A percentile compares a stretch with the other conserved stretches of the same genome.
phyloP scores from a whole-genome alignment of 2,797 vertebrate species.

The Vipera latastei region DNA sequence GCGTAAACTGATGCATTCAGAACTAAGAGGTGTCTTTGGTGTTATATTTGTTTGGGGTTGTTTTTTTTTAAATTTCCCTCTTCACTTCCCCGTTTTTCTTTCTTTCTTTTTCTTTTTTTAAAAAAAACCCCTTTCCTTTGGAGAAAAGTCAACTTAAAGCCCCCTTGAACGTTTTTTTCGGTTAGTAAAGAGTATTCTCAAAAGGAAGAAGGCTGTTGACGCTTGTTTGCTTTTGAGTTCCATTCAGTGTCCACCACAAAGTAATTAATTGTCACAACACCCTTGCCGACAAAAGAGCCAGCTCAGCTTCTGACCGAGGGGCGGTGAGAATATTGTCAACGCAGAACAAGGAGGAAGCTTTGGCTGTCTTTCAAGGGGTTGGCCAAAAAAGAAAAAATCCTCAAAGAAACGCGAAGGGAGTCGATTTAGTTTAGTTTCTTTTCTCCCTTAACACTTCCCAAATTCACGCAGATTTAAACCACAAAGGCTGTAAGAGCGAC shows the following conservation, averaged over 20 bases:
- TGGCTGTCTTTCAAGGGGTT: constrained; percentile 20
- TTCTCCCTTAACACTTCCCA: background rate
- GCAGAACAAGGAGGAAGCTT: constrained; percentile 30
- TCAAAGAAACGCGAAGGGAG: constrained; percentile 4
- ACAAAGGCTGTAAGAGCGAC: background rate
- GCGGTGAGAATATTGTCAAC: constrained; percentile 59
- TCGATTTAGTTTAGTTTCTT: rapidly evolving
- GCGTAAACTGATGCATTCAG: background rate
- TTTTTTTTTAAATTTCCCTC: background rate
- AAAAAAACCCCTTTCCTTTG: background rate
- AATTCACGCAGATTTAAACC: background rate
- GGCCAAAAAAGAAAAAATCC: background rate
- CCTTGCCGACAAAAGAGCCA: constrained; percentile 72
- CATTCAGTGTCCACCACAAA: constrained; percentile 63
- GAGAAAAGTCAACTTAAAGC: background rate
- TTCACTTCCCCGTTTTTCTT: background rate
- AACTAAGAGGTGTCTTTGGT: background rate
- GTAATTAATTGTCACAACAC: constrained; percentile 82
- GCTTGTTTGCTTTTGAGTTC: constrained; percentile 63
- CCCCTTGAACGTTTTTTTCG: background rate
- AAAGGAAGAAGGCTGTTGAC: constrained; percentile 47
- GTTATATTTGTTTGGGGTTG: background rate
- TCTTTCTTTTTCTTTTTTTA: background rate
- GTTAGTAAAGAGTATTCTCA: background rate
- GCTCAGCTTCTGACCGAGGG: constrained; percentile 62